Conservation (phyloP, 2,888 invertebrate species). For the Tipula vernalis region DNA sequence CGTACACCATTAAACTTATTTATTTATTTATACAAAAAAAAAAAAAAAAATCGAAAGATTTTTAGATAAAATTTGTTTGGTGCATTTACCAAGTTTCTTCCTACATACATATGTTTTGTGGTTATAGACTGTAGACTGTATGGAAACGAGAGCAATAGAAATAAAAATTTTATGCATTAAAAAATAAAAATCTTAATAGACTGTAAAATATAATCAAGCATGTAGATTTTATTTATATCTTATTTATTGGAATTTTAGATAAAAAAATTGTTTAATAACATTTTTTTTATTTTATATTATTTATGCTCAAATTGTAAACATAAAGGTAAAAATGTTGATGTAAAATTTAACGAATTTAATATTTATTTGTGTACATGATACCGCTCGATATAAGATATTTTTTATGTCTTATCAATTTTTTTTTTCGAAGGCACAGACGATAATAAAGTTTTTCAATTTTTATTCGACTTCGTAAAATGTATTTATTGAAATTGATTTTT, state of each 20-base stretch:
- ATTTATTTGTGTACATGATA: background rate
- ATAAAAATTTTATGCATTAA: background rate
- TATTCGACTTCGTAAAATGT: background rate
- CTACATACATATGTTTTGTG: background rate
- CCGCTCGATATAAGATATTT: background rate
- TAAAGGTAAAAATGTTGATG: background rate
- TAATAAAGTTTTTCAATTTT: background rate
- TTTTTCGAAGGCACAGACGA: background rate
- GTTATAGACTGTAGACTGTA: background rate
- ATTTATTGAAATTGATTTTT: background rate
- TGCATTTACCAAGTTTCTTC: background rate
- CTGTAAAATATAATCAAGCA: background rate
- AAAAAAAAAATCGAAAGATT: background rate
- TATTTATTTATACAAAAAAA: background rate
- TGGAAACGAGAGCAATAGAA: background rate
- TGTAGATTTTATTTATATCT: background rate
- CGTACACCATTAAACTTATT: background rate
- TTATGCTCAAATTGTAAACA: background rate
- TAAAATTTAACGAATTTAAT: background rate
- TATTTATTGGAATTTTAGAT: background rate
- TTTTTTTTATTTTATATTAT: background rate
- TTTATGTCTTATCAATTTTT: background rate
- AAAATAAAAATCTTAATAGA: background rate
- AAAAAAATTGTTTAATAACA: background rate
- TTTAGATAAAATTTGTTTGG: background rate